These are phyloP conservation scores for Cotesia congregata DNA, from an alignment of 2,888 invertebrate genomes.

Conservation along the genomic window DNA sequence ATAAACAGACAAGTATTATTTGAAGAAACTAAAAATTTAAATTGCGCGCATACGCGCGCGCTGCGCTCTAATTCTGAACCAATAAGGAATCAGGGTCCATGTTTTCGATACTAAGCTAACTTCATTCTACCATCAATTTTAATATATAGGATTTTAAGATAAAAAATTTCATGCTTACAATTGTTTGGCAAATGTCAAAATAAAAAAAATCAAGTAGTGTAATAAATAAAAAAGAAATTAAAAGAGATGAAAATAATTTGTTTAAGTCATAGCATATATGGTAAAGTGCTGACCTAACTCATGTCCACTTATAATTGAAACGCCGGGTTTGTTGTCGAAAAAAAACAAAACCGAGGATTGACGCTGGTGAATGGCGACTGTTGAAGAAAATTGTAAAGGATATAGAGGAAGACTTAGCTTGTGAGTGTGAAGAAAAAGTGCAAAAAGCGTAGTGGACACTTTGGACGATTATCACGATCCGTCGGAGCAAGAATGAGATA, in stretches of 20 bases:
- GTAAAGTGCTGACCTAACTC: conserved; percentile 12
- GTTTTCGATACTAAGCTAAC: too few relatives aligned
- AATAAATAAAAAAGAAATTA: neutral
- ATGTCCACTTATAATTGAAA: conserved; percentile 22
- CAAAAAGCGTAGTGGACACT: conserved; percentile 27
- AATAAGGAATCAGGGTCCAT: too few relatives aligned
- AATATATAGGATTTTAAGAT: too few relatives aligned
- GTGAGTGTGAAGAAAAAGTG: conserved; percentile 20
- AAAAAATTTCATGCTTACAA: neutral
- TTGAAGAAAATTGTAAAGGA: conserved; percentile 23
- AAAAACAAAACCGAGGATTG: conserved; percentile 8
- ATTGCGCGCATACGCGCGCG: too few relatives aligned
- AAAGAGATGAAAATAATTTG: conserved; percentile 13
- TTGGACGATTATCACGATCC: conserved; percentile 4
- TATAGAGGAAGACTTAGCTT: neutral
- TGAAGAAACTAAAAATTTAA: too few relatives aligned
- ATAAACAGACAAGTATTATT: too few relatives aligned
- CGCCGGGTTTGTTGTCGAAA: conserved; percentile 7
- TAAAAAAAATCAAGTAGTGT: neutral
- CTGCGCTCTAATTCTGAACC: too few relatives aligned
- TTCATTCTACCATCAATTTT: too few relatives aligned
- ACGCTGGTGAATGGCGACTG: conserved; percentile 8
- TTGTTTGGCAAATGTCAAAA: neutral
- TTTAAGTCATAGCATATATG: neutral
- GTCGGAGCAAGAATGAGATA: conserved; percentile 27